Base-by-base conservation (phyloP, 2,797 vertebrate genomes). In the Peromyscus attwateri region DNA sequence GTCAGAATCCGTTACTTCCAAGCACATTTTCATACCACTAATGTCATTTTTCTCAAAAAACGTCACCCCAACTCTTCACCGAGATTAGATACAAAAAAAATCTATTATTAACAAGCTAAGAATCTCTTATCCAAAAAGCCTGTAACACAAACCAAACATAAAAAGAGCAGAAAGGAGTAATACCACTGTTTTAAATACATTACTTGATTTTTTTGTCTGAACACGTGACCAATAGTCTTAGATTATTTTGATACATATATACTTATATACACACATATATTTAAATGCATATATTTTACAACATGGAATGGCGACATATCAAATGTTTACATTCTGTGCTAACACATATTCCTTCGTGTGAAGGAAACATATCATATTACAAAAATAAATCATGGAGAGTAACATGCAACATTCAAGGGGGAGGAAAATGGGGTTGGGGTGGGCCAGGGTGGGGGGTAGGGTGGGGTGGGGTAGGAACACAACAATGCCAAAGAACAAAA, bases 401-500 rank as follows among this genome's bases (percentile, higher is more conserved):
- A 66, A 66, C 97, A 98, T 89, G 96, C 97, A 98, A 97, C 31
- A 75, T 93, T 57, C 70, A 75, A 89, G 87, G 46, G 16, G 40
- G 46, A 93, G 81, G 66, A 77, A 82, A 76, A 31, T 0, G 21
- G 92, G 95, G 62, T 34, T 11, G 57, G 77, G 90, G 79, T 37
- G 52, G 40, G 40, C 14, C 3, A 10, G 52, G 52, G 31, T 14
- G 52, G 80, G 88, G 43, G 60, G 40, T 1, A 90, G 96, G 93
- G 88, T 29, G 97, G 84, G 91, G 25, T 37, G 40, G 1, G 91
- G 96, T 93, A 89, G 31, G 96, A 97, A 98, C 97, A 96, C 62
- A 95, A 98, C 93, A 97, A 98, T 89, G 96, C 27, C 83, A 98
- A 91, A 98, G 97, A 98, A 99, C 98, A 98, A 98, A 98, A 98